Conservation (phyloP, 2,888 invertebrate genomes). For the Tachina fera region DNA sequence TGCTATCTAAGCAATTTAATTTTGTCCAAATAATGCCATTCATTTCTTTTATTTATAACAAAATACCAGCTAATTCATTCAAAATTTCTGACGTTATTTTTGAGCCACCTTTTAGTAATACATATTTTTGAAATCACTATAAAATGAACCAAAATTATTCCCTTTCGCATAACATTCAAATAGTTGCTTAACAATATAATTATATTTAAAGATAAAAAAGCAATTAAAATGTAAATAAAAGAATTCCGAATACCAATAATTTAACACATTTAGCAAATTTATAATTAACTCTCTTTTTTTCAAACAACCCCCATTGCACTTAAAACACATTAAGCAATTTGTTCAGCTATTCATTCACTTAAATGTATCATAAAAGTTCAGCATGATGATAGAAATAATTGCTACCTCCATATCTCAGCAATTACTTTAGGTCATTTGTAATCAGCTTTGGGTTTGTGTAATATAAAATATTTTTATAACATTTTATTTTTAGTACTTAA, state of each 20-base stretch:
- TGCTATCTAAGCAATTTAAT: no score
- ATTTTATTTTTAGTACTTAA: constrained; percentile 16
- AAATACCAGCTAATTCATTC: no score
- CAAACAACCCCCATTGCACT: neutral
- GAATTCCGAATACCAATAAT: neutral
- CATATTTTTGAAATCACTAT: no score
- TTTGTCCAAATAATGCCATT: no score
- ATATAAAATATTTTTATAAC: constrained; percentile 2
- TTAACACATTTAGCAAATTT: constrained; percentile 9
- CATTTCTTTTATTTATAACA: no score
- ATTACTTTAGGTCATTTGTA: constrained; percentile 42
- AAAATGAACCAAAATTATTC: no score
- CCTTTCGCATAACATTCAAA: no score
- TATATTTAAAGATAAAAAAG: constrained; percentile 1
- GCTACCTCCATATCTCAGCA: constrained; percentile 12
- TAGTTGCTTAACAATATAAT: neutral
- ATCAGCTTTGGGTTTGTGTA: constrained; percentile 28
- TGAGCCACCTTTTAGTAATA: no score
- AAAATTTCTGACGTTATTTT: no score
- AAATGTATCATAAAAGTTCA: constrained; percentile 1
- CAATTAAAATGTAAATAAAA: neutral
- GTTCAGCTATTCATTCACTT: neutral
- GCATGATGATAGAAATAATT: neutral
- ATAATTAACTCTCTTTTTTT: constrained; percentile 22
- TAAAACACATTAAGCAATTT: constrained; percentile 1